Evolutionary conservation across 2,888 invertebrate genomes (phyloP), one percentile per base, ranked within the genome.

Genomic region (Deroplatys truncata): DNA sequence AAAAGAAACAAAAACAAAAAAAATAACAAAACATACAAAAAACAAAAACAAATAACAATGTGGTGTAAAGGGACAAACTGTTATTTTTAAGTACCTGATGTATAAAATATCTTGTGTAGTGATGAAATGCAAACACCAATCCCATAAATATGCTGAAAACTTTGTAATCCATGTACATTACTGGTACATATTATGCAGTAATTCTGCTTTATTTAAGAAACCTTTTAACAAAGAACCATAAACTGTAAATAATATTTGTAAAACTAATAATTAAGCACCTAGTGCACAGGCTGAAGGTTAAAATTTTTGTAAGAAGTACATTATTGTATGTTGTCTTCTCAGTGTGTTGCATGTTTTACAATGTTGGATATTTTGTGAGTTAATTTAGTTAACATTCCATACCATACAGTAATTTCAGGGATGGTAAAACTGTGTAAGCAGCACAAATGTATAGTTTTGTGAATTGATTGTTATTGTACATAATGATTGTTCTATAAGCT

Each of bases 51-150:
- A 43, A 43, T 13, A 43, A 28, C 29, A 25, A 84, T 84, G 7
- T 84, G 31, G 25, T 84, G 20, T 29, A 72, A 25, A 31, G 83
- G 35, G 29, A 87, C 13, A 83, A 87, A 87, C 28, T 82, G 28
- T 83, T 83, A 87, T 84, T 90, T 85, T 89, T 90, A 89, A 89
- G 90, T 90, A 90, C 90, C 90, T 90, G 90, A 90, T 88, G 82
- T 90, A 87, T 90, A 89, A 88, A 35, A 88, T 89, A 82, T 49
- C 31, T 84, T 88, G 84, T 13, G 28, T 84, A 88, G 85, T 89
- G 28, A 86, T 84, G 83, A 82, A 83, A 20, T 85, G 82, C 85
- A 82, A 89, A 89, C 89, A 89, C 89, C 89, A 89, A 86, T 85
- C 72, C 84, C 35, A 85, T 88, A 72, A 72, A 72, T 72, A 72